phyloP scores from a whole-genome alignment of 1,140 invertebrate species.

The Anthonomus grandis region DNA sequence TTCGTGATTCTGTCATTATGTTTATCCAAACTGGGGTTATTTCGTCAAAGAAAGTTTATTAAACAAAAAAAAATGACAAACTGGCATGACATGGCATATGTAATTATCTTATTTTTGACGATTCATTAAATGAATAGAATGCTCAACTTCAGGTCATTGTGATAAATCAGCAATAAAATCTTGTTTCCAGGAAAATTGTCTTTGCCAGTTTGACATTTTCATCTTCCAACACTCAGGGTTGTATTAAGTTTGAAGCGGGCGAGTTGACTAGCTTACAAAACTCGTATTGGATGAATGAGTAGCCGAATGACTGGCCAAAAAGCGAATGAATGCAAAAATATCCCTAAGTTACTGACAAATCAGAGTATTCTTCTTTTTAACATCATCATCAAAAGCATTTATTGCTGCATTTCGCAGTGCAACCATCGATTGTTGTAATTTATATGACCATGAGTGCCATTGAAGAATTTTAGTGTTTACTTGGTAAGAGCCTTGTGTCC shows the following conservation, averaged over 20 bases:
- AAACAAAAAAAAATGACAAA: constrained; percentile 28
- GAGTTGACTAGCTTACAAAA: constrained; percentile 9
- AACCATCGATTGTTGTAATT: constrained; percentile 30
- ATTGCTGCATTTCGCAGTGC: constrained; percentile 28
- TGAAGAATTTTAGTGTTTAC: no score
- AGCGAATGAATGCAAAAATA: constrained; percentile 28
- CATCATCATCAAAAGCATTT: constrained; percentile 40
- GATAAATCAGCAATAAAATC: neutral
- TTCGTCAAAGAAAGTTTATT: no score
- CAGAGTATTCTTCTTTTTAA: constrained; percentile 38
- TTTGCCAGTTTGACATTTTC: constrained; percentile 28
- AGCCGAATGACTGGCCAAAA: constrained; percentile 28
- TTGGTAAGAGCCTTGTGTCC: no score
- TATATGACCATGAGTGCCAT: constrained; percentile 39
- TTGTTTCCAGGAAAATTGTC: neutral
- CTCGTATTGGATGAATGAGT: constrained; percentile 25
- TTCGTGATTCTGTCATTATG: no score
- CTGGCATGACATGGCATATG: constrained; percentile 23
- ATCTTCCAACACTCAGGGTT: constrained; percentile 43
- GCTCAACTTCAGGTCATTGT: neutral
- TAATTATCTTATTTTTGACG: neutral
- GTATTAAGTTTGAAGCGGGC: constrained; percentile 26
- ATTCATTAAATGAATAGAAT: neutral
- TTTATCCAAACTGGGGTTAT: constrained; percentile 32
- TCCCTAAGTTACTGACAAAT: constrained; percentile 32